Percentiles rank a stretch among this genome's conserved stretches.
phyloP scores from a whole-genome alignment of 2,797 vertebrate genomes.

The Takifugu rubripes region DNA sequence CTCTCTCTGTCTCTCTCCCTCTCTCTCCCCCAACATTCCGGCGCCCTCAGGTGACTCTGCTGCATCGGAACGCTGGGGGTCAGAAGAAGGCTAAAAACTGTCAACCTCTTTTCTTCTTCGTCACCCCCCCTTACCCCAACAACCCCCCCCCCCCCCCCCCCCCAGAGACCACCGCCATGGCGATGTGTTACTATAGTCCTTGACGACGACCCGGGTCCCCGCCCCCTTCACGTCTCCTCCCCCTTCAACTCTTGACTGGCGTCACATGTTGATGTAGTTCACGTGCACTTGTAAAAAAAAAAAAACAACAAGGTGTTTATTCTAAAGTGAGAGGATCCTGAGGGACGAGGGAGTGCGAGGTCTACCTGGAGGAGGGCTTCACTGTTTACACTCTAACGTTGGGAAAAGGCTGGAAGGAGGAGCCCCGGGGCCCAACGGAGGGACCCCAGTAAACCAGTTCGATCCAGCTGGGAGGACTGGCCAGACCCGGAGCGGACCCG shows the following conservation, averaged over 20 bases:
- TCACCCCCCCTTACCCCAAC: neutral
- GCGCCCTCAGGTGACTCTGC: slow-evolving; percentile 44
- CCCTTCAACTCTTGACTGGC: slow-evolving; percentile 48
- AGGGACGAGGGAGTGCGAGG: neutral
- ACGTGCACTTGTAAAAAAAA: slow-evolving; percentile 66
- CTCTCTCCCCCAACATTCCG: slow-evolving; percentile 16
- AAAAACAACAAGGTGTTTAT: slow-evolving; percentile 4
- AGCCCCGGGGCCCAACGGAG: too few species aligned
- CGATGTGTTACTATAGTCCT: neutral
- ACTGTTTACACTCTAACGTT: too few species aligned
- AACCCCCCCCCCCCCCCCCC: neutral
- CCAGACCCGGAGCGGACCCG: too few species aligned
- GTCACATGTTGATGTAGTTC: slow-evolving; percentile 73
- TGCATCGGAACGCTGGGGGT: slow-evolving; percentile 14
- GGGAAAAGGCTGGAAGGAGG: too few species aligned
- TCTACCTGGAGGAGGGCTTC: neutral
- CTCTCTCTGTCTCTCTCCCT: neutral
- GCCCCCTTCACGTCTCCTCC: neutral
- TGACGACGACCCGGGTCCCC: neutral
- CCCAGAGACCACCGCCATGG: neutral
- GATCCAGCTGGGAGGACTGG: too few species aligned
- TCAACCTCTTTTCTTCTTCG: slow-evolving; percentile 9
- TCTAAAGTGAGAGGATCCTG: neutral
- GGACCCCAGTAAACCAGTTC: too few species aligned
- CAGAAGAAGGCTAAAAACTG: slow-evolving; percentile 16